These are phyloP conservation scores for Alcis repandata DNA, from an alignment of 2,888 invertebrate genomes.

Conservation along the genomic window DNA sequence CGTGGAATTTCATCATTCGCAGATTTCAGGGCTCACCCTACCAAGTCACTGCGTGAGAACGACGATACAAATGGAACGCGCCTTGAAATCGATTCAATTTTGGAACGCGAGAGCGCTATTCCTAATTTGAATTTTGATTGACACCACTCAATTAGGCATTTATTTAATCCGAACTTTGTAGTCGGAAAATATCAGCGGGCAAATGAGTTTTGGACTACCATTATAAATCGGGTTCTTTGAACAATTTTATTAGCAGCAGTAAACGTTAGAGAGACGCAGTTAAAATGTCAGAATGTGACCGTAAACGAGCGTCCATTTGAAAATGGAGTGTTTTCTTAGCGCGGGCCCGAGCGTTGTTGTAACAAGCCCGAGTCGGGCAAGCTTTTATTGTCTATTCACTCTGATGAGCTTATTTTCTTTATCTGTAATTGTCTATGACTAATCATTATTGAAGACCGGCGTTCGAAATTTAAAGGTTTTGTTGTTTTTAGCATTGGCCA, in stretches of 20 bases:
- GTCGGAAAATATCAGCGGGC: constrained; percentile 54
- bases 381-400: constrained; percentile 81
- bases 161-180: constrained; percentile 57
- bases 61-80: constrained; percentile 69
- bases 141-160: constrained; percentile 59
- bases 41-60: constrained; percentile 50
- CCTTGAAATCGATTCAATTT: constrained; percentile 56
- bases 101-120: constrained; percentile 56
- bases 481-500: constrained; percentile 72
- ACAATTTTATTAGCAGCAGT: constrained; percentile 78
- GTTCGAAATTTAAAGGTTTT: constrained; percentile 48
- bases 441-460: constrained; percentile 71
- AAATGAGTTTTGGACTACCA: constrained; percentile 70
- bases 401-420: constrained; percentile 81
- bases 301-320: constrained; percentile 79
- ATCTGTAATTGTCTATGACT: constrained; percentile 68
- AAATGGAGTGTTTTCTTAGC: constrained; percentile 83
- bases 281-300: constrained; percentile 83
- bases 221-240: constrained; percentile 78
- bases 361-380: constrained; percentile 66
- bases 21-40: constrained; percentile 79
- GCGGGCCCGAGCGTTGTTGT: constrained; percentile 66
- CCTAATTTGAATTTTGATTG: constrained; percentile 71
- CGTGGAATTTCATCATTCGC: constrained; percentile 79
- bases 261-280: constrained; percentile 80